phyloP scores from a whole-genome alignment of 2,113 vertebrate species.

The Salvelinus sp. region DNA sequence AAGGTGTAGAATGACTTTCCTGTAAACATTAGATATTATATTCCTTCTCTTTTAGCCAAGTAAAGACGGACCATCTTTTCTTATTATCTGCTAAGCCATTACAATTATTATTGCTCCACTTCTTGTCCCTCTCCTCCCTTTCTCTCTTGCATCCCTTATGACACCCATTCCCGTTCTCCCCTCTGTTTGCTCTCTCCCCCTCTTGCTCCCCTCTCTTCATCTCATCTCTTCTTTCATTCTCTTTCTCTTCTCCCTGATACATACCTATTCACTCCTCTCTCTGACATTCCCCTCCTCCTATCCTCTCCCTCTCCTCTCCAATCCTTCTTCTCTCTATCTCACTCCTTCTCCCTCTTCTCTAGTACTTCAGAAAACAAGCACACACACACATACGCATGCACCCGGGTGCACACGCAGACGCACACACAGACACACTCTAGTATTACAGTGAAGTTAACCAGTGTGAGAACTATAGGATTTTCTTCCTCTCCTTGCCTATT shows the following conservation, averaged over 20 bases:
- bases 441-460: background rate
- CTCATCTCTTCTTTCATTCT: background rate
- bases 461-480: slow-evolving; percentile 41
- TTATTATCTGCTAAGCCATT: too few relatives aligned
- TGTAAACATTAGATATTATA: too few relatives aligned
- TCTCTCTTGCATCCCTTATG: background rate
- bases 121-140: background rate
- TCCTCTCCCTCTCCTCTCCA: background rate
- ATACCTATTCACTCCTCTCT: background rate
- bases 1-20: too few relatives aligned
- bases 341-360: slow-evolving; percentile 18
- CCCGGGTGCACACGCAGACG: too few relatives aligned
- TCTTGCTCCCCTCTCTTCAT: too few relatives aligned
- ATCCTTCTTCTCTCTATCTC: background rate
- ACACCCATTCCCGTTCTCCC: background rate
- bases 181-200: background rate
- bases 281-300: too few relatives aligned
- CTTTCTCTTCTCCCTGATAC: background rate
- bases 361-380: too few relatives aligned
- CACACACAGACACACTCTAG: background rate
- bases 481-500: slow-evolving; percentile 36
- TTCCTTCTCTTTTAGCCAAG: too few relatives aligned
- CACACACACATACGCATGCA: too few relatives aligned
- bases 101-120: too few relatives aligned
- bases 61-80: too few relatives aligned